Conservation (phyloP, 2,113 vertebrate species). For the Sapajus apella region DNA sequence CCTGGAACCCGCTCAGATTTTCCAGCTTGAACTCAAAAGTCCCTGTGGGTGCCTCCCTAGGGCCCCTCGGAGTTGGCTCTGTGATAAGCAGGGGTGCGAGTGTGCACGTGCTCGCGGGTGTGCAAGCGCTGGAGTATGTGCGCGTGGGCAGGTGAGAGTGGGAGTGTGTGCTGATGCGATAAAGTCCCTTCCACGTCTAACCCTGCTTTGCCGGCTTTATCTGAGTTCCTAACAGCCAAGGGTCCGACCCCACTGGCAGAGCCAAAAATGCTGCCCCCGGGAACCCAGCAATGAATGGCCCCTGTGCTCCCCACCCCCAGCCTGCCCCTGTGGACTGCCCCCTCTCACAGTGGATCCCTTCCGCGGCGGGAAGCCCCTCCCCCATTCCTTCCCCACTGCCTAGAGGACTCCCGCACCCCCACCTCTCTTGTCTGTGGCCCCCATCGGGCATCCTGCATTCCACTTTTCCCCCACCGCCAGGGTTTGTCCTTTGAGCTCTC, state of each 20-base stretch:
- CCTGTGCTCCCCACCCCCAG: rapidly evolving
- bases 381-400: rapidly evolving
- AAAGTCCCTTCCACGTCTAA: too few species aligned
- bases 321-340: rapidly evolving
- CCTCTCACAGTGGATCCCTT: rapidly evolving
- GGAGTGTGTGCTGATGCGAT: not conserved
- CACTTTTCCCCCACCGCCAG: rapidly evolving
- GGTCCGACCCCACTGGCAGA: not conserved
- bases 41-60: too few species aligned
- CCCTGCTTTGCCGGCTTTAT: not conserved
- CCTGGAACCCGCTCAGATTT: rapidly evolving
- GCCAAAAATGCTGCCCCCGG: rapidly evolving
- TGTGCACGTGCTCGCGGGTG: rapidly evolving
- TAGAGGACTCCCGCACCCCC: too few species aligned
- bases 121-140: rapidly evolving
- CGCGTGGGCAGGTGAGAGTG: not conserved
- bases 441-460: not conserved
- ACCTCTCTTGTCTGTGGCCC: not conserved
- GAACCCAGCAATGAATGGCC: rapidly evolving
- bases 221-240: not conserved
- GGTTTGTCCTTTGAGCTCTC: not conserved
- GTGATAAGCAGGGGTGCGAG: not conserved
- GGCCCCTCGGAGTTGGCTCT: not conserved
- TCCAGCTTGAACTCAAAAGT: not conserved
- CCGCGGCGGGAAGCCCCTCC: rapidly evolving